Conservation (phyloP, 2,113 vertebrate species). For the Onychorhynchus coronatus region DNA sequence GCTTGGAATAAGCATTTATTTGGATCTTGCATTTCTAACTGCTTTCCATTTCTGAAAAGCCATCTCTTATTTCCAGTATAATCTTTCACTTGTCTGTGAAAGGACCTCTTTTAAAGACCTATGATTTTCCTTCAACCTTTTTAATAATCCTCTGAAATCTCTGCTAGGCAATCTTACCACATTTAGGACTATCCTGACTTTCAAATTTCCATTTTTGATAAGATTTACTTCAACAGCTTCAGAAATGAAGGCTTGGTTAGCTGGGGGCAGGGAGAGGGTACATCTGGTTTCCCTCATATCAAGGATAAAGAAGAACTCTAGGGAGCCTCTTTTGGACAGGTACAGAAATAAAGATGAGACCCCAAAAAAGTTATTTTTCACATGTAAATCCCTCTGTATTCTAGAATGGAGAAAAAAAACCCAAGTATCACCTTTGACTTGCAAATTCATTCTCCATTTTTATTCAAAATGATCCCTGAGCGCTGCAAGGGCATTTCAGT, state of each 20-base stretch:
- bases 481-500: neutral
- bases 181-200: neutral
- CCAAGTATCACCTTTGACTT: neutral
- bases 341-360: neutral
- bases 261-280: neutral
- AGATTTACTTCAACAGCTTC: neutral
- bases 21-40: neutral
- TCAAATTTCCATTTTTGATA: neutral
- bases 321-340: neutral
- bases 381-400: neutral
- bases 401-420: rapidly evolving
- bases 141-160: conserved; percentile 11
- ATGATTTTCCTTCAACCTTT: neutral
- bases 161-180: neutral
- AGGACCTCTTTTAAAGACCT: neutral
- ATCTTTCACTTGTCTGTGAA: conserved; percentile 6
- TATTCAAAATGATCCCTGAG: neutral
- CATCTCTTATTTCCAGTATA: neutral
- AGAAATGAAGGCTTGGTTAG: neutral
- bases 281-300: neutral
- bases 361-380: neutral
- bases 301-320: neutral
- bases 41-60: neutral
- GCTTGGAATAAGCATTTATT: neutral
- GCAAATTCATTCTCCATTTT: neutral